These are phyloP conservation scores for Hofmannophila pseudospretella DNA, from an alignment of 2,888 invertebrate species.

Conservation along the genomic window DNA sequence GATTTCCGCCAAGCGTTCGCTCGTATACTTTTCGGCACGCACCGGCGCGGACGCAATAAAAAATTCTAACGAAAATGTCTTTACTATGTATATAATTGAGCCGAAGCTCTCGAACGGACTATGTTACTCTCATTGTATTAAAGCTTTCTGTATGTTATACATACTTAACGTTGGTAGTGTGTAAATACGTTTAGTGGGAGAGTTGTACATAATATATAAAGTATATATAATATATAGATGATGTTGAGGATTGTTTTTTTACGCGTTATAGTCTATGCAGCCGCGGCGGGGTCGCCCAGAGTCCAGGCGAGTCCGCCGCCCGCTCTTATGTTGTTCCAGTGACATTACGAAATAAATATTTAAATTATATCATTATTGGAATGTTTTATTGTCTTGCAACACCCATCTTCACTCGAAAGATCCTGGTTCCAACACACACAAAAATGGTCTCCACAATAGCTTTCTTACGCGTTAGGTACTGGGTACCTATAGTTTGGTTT, in stretches of 20 bases:
- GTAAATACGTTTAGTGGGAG: constrained; percentile 66
- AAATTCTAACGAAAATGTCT: constrained; percentile 72
- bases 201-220: constrained; percentile 64
- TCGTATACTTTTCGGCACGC: constrained; percentile 86
- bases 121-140: constrained; percentile 54
- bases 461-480: too few species aligned
- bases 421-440: too few species aligned
- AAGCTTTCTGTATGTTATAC: constrained; percentile 71
- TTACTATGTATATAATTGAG: constrained; percentile 62
- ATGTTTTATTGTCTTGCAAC: constrained; percentile 36
- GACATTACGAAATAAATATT: constrained; percentile 76
- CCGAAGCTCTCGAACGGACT: constrained; percentile 39
- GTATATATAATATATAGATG: constrained; percentile 44
- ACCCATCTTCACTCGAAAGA: too few species aligned
- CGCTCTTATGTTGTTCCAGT: constrained; percentile 65
- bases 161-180: constrained; percentile 61
- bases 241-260: constrained; percentile 72
- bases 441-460: too few species aligned
- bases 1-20: constrained; percentile 95
- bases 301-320: constrained; percentile 63
- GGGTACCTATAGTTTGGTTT: too few species aligned
- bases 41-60: constrained; percentile 68
- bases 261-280: constrained; percentile 66
- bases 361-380: constrained; percentile 61
- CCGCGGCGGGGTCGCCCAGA: constrained; percentile 59